Percentiles rank a stretch among this genome's conserved stretches.
Evolutionary conservation across 1,140 invertebrate genomes (phyloP).

Genomic region (Octopus sinensis): DNA sequence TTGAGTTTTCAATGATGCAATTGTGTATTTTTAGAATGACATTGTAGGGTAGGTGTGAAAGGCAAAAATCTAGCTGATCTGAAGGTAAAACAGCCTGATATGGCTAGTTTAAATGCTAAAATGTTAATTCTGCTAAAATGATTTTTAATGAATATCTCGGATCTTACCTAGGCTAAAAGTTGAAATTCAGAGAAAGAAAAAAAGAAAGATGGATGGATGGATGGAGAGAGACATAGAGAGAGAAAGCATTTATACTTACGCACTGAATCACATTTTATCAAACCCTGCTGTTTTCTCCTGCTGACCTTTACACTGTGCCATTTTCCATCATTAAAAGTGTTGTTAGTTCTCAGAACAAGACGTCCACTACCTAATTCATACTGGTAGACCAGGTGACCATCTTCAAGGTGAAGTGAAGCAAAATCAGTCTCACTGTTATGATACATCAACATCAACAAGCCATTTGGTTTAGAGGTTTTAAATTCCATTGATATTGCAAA

Average conservation of each 20-base stretch:
- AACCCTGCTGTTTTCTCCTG: constrained; percentile 66
- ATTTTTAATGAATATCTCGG: too few relatives aligned
- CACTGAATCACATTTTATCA: constrained; percentile 62
- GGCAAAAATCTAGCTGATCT: too few relatives aligned
- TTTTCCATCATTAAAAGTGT: constrained; percentile 73
- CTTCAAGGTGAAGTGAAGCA: constrained; percentile 77
- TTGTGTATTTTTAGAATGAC: too few relatives aligned
- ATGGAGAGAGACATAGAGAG: not conserved
- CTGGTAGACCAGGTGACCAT: constrained; percentile 67
- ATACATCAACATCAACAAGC: constrained; percentile 86
- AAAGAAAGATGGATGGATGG: not conserved
- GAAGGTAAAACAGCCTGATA: too few relatives aligned
- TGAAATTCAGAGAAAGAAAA: not conserved
- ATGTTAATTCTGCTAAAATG: too few relatives aligned
- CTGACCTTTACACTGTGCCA: constrained; percentile 82
- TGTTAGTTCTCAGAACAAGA: constrained; percentile 59
- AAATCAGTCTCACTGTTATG: constrained; percentile 65
- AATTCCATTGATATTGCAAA: constrained; percentile 73
- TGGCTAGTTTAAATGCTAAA: too few relatives aligned
- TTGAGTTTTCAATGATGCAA: too few relatives aligned
- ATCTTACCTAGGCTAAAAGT: too few relatives aligned
- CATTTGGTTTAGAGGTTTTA: constrained; percentile 81
- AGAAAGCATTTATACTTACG: not conserved
- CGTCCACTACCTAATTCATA: constrained; percentile 72
- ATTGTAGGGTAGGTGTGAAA: too few relatives aligned